A percentile compares a stretch with the other conserved stretches of the same genome.
Evolutionary conservation across 2,797 vertebrate genomes (phyloP).

Genomic region (Onychomys leucogaster): DNA sequence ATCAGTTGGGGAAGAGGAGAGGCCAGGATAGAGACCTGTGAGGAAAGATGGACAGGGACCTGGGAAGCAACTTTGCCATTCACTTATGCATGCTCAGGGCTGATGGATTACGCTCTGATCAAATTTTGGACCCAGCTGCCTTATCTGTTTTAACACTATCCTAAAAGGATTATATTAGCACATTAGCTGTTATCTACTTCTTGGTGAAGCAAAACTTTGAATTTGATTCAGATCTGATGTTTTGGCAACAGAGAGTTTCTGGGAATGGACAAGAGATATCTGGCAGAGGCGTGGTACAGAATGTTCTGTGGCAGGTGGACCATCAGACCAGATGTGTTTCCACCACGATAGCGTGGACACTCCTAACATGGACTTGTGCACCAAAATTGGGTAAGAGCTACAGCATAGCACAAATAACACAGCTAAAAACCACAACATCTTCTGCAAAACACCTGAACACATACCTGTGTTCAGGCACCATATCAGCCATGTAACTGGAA

Average conservation of each 20-base stretch:
- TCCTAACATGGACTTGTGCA: not conserved
- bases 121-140: not conserved
- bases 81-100: not conserved
- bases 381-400: not conserved
- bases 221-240: constrained; percentile 4
- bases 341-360: not conserved
- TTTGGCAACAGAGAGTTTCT: not conserved
- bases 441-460: not conserved
- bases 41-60: not conserved
- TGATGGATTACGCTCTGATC: not conserved
- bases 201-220: constrained; percentile 4
- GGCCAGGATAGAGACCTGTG: not conserved
- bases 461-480: not conserved
- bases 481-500: not conserved
- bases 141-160: not conserved
- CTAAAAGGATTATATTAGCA: not conserved
- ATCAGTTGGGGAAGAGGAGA: not conserved
- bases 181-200: not conserved
- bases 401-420: not conserved
- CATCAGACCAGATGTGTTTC: not conserved
- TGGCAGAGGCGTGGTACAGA: not conserved
- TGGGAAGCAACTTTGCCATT: not conserved
- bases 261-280: not conserved
- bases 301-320: not conserved
- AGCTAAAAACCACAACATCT: not conserved